phyloP scores from a whole-genome alignment of 92 coral and sea anemone genomes.

The Pocillopora meandrina region DNA sequence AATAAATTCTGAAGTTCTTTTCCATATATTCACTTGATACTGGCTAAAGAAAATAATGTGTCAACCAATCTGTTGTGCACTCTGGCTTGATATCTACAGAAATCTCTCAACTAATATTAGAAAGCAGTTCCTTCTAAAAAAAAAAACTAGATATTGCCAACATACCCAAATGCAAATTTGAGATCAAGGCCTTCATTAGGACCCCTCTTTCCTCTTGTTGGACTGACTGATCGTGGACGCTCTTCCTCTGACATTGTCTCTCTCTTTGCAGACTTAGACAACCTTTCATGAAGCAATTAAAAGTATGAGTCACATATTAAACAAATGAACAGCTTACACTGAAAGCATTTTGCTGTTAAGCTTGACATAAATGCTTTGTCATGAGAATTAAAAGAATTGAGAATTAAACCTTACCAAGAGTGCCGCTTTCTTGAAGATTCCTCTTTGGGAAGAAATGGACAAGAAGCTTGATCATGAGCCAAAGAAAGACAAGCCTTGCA shows the following conservation, averaged over 20 bases:
- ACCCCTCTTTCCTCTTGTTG: slow-evolving; percentile 57
- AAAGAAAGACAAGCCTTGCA: slow-evolving; percentile 90
- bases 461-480: slow-evolving; percentile 74
- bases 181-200: slow-evolving; percentile 90
- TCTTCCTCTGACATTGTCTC: slow-evolving; percentile 47
- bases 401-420: slow-evolving; percentile 26
- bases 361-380: too few species aligned
- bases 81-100: too few species aligned
- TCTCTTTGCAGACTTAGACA: slow-evolving; percentile 38
- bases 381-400: too few species aligned
- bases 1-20: too few species aligned
- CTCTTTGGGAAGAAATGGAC: slow-evolving; percentile 76
- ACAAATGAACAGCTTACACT: neutral
- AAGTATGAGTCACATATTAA: neutral
- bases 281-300: slow-evolving; percentile 36
- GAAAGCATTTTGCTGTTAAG: too few species aligned
- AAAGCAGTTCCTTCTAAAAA: too few species aligned
- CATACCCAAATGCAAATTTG: slow-evolving; percentile 97
- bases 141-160: neutral
- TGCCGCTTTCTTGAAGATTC: slow-evolving; percentile 8
- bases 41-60: too few species aligned
- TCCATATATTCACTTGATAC: too few species aligned
- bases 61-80: too few species aligned
- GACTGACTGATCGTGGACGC: slow-evolving; percentile 74
- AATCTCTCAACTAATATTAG: too few species aligned